Evolutionary conservation across 2,888 invertebrate genomes (phyloP).

Genomic region (Cosmia trapezina): DNA sequence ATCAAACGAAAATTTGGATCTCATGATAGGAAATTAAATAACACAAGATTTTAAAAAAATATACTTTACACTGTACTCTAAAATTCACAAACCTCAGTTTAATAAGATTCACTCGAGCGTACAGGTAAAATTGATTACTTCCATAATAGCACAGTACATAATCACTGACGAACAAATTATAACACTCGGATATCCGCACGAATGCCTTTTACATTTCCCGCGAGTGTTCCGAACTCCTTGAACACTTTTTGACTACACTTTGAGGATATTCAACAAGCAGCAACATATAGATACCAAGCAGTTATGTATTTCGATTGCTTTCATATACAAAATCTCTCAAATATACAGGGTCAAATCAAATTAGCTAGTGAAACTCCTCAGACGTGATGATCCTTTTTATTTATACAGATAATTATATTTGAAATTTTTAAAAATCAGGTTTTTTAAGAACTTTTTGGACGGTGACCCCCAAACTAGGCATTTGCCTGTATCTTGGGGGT

Average conservation of each 20-base stretch:
- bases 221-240: neutral
- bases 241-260: neutral
- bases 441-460: too few species aligned
- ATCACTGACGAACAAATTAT: constrained; percentile 15
- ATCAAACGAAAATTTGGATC: neutral
- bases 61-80: neutral
- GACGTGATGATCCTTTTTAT: too few species aligned
- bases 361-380: too few species aligned
- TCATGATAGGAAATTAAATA: neutral
- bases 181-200: constrained; percentile 21
- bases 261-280: neutral
- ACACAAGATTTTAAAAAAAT: neutral
- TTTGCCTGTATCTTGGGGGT: too few species aligned
- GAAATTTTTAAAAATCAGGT: too few species aligned
- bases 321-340: neutral
- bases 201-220: constrained; percentile 19
- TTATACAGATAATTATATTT: too few species aligned
- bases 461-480: too few species aligned
- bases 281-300: neutral
- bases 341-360: neutral
- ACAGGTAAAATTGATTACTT: constrained; percentile 29
- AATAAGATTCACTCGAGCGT: constrained; percentile 18
- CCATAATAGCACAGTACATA: constrained; percentile 31
- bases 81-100: constrained; percentile 1
- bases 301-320: neutral